Evolutionary conservation across 1,140 invertebrate species (phyloP), one percentile per base, ranked within the genome.

Genomic region (Bicyclus anynana): DNA sequence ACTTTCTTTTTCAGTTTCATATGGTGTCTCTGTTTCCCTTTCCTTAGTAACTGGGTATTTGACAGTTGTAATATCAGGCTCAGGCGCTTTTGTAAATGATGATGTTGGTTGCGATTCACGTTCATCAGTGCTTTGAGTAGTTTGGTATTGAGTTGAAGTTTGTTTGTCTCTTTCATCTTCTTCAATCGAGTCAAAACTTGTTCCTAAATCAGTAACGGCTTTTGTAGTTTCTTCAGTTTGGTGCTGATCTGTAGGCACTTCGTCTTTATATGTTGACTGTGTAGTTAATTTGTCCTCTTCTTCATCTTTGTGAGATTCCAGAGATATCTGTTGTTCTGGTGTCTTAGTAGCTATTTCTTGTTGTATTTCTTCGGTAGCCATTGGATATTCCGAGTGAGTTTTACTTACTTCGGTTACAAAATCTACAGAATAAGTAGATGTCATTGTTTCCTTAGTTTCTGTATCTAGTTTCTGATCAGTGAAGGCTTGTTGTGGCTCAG

Each of bases 341-440:
- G n/a, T n/a, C n/a, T n/a, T n/a, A 7, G 17, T 42, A 42, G 4
- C 7, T 42, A 42, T 10, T 0, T 42, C 17, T 42, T 21, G 2
- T 5, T 37, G 14, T 49, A 47, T 49, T 37, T 57, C 27, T 14
- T 56, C 46, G 20, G 12, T 52, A 5, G 13, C 1, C 18, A 37
- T 27, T 13, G 54, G 21, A 42, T 37, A 20, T 4, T 29, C 13
- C 18, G 46, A 23, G 4, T 40, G 21, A 42, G 16, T 29, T 29
- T 56, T 47, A 26, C 10, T 56, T 27, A 40, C 12, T 13, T 18
- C 35, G 16, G 23, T 26, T 5, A 13, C 13, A 14, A 37, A 27
- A 7, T 40, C 10, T 46, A 46, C 21, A 49, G 35, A n/a, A 37
- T 21, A 20, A 21, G 53, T 50, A 18, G 53, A 37, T 17, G 37